phyloP scores from a whole-genome alignment of 2,797 vertebrate genomes.

The Acanthurus leucopareius region DNA sequence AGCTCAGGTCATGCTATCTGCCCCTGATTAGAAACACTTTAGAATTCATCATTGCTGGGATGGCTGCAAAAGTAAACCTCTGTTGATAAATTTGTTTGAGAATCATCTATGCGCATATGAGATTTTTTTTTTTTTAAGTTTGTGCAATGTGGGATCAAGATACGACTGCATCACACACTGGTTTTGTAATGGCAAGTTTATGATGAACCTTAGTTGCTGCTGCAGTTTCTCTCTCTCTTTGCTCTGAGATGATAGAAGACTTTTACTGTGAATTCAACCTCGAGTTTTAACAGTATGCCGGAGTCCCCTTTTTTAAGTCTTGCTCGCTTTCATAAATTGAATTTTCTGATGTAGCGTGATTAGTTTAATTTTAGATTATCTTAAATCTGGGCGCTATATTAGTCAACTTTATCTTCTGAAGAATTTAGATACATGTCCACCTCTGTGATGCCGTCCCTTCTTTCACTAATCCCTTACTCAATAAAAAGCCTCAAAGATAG shows the following conservation, averaged over 20 bases:
- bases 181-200: constrained; percentile 12
- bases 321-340: constrained; percentile 6
- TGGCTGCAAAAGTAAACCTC: constrained; percentile 37
- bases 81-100: constrained; percentile 29
- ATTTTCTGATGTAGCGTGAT: constrained; percentile 1
- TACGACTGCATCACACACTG: constrained; percentile 24
- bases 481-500: constrained; percentile 65
- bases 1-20: constrained; percentile 45
- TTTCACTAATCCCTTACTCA: constrained; percentile 64
- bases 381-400: constrained; percentile 16
- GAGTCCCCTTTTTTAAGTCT: background rate
- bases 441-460: constrained; percentile 14
- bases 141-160: constrained; percentile 23
- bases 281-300: background rate
- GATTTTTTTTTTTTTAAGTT: constrained; percentile 19
- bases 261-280: background rate
- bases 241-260: constrained; percentile 8
- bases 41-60: constrained; percentile 42
- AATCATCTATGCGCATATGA: constrained; percentile 28
- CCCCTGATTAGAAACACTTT: constrained; percentile 49
- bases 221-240: constrained; percentile 23
- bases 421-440: constrained; percentile 43
- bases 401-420: constrained; percentile 30
- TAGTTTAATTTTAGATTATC: constrained; percentile 26
- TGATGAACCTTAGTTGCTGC: constrained; percentile 10